Percentiles rank a stretch among this genome's conserved stretches.
phyloP scores from a whole-genome alignment of 2,888 invertebrate genomes.

The Drosophila kambysellisi region DNA sequence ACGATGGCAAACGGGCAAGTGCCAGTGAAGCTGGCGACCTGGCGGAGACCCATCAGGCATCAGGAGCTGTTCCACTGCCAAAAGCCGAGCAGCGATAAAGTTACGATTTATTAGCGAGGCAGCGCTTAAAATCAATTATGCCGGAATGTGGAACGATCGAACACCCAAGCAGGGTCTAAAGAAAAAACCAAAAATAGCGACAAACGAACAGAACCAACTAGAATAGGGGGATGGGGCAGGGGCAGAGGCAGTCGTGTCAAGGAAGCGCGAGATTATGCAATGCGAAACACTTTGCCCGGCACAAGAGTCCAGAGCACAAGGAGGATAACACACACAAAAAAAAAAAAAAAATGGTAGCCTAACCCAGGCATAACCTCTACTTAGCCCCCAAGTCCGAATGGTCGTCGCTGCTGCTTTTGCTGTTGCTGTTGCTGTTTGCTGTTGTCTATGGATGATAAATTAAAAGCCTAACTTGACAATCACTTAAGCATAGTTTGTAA shows the following conservation, averaged over 20 bases:
- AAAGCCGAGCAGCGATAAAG: slow-evolving; percentile 75
- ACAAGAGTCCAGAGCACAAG: slow-evolving; percentile 33
- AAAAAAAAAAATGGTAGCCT: slow-evolving; percentile 64
- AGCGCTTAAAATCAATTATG: slow-evolving; percentile 84
- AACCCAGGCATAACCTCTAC: slow-evolving; percentile 78
- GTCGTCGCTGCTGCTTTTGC: slow-evolving; percentile 54
- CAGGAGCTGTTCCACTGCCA: slow-evolving; percentile 31
- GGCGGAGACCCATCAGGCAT: slow-evolving; percentile 13
- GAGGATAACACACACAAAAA: slow-evolving; percentile 14
- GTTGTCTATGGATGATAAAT: slow-evolving; percentile 84
- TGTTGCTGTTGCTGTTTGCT: slow-evolving; percentile 48
- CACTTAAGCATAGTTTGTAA: slow-evolving; percentile 85
- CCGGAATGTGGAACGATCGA: slow-evolving; percentile 83
- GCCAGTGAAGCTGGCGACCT: slow-evolving; percentile 25
- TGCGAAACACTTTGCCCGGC: slow-evolving; percentile 72
- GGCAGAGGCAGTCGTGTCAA: slow-evolving; percentile 47
- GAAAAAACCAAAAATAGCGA: slow-evolving; percentile 24
- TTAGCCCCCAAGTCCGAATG: slow-evolving; percentile 65
- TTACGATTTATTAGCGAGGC: slow-evolving; percentile 83
- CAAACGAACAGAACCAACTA: slow-evolving; percentile 31
- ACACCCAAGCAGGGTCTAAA: slow-evolving; percentile 68
- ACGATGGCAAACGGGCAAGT: slow-evolving; percentile 35
- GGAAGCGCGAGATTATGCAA: slow-evolving; percentile 75
- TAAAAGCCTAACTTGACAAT: slow-evolving; percentile 85
- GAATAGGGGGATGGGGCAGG: neutral